Evolutionary conservation across 2,797 vertebrate genomes (phyloP), one percentile per base, ranked within the genome.

Genomic region (Adrianichthys oophorus): DNA sequence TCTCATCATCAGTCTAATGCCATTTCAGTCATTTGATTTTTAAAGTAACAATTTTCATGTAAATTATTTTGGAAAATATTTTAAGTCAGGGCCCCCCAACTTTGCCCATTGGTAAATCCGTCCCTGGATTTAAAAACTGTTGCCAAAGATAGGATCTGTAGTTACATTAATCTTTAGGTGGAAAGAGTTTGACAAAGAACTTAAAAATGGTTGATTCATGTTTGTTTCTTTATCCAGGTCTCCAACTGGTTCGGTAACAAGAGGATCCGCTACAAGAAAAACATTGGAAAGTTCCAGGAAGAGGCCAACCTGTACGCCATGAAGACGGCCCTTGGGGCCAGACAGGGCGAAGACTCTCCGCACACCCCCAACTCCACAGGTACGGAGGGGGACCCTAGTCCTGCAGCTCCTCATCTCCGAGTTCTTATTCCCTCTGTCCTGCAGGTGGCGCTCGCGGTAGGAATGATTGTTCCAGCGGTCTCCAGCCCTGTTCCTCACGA

Each of bases 201-300:
- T 3, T 23, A 12, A 21, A 19, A 21, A 19, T 12, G 13, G 4
- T 46, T 4, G 10, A 23, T 47, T 15, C 15, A 7, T 13, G n/a
- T 48, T n/a, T 7, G 15, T 24, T 52, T 0, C 19, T 40, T 77
- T 59, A 8, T 29, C 24, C 85, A 99, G 98, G 98, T 99, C 90
- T 99, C 95, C 89, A 99, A 98, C 94, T 98, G 98, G 97, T 99
- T 99, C 87, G 98, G 98, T 85, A 99, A 99, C 93, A 99, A 99
- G 90, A 94, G 97, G 91, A 99, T 99, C 90, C 97, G 98, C 90
- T 99, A 99, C 93, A 99, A 99, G 95, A 99, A 99, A 93, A 99
- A 99, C 92, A 99, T 99, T 72, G 93, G 96, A 89, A 99, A 99
- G 93, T 99, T 99, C 89, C 98, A 99, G 87, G 98, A 99, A 87